Base-by-base conservation (phyloP, 2,113 vertebrate genomes). In the Corydoras sp. region DNA sequence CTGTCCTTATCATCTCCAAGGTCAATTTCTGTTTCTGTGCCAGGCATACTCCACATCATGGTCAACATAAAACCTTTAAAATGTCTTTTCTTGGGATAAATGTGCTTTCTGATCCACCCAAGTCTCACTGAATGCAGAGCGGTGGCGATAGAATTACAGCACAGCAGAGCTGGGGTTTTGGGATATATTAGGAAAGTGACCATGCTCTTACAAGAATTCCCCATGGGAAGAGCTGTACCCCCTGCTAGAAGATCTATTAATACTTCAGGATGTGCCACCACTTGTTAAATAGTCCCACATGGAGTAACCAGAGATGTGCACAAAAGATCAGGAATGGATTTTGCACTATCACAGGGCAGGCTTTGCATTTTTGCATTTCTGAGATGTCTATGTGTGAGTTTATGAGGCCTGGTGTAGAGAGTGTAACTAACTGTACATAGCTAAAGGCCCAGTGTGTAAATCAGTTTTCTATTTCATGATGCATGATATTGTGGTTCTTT, bases 101-200 rank as follows among this genome's bases (percentile, higher is more conserved):
- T 56, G 14, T 14, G 10, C 51, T 53, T 10, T 53, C 51, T 10
- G 54, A 56, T n/a, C 54, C 56, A 43, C 35, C 53, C 51, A 58
- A 43, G 18, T 70, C 63, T 74, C 65, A 50, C 66, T 71, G 74
- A 71, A 80, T 65, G 48, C 7, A 35, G 56, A 81, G 55, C 29
- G 3, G 35, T 50, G 70, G 63, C 70, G 58, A 65, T 65, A 15
- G 51, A 58, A 79, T 71, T 68, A 69, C 69, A 30, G 65, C 56
- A 53, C 62, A 43, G 62, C 56, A 43, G 65, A 43, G 62, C 75
- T 76, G 56, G 75, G 29, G 72, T 60, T 10, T 29, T 54, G 71
- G 71, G 83, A 78, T 91, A 90, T 88, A 88, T 90, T 87, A 66
- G 86, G 89, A 90, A 84, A 62, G 50, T 86, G 86, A 83, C 78